These are phyloP conservation scores for Brachypodius melanocephalos DNA, from an alignment of 2,113 vertebrate species.

Conservation along the genomic window DNA sequence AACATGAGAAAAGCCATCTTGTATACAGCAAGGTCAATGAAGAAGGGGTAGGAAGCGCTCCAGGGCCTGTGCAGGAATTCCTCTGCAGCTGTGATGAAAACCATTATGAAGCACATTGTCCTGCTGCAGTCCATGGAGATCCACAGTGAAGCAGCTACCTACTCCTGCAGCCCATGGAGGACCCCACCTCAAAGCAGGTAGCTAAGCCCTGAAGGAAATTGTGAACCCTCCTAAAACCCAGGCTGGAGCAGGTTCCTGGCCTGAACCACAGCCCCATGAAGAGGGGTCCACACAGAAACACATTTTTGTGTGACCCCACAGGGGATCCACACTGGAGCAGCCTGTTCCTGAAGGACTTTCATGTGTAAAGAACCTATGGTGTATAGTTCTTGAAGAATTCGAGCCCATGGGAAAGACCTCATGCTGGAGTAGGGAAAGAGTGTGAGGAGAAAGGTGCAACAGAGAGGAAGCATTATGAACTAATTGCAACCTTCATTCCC, in stretches of 20 bases:
- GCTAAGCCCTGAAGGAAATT: background rate
- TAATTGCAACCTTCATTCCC: background rate
- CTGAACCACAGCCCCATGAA: rapidly evolving
- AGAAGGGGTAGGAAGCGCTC: background rate
- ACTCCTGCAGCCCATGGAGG: background rate
- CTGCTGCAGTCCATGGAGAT: background rate
- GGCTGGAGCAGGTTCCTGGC: background rate
- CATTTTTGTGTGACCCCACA: background rate
- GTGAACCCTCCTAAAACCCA: background rate
- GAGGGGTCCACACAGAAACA: background rate
- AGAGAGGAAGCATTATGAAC: background rate
- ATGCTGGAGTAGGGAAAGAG: background rate
- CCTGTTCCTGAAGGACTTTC: background rate
- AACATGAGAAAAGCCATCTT: background rate
- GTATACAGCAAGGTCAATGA: background rate
- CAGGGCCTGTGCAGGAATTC: background rate
- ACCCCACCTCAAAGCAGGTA: background rate
- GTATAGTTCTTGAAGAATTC: background rate
- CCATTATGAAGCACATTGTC: background rate
- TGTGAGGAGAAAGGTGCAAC: background rate
- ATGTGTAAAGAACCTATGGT: background rate
- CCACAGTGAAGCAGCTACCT: background rate
- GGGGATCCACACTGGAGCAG: background rate
- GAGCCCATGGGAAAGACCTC: background rate
- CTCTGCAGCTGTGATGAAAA: background rate